A percentile compares a stretch with the other conserved stretches of the same genome.
These are phyloP conservation scores for Spilosoma lubricipeda DNA, from an alignment of 2,888 invertebrate genomes.

Conservation along the genomic window DNA sequence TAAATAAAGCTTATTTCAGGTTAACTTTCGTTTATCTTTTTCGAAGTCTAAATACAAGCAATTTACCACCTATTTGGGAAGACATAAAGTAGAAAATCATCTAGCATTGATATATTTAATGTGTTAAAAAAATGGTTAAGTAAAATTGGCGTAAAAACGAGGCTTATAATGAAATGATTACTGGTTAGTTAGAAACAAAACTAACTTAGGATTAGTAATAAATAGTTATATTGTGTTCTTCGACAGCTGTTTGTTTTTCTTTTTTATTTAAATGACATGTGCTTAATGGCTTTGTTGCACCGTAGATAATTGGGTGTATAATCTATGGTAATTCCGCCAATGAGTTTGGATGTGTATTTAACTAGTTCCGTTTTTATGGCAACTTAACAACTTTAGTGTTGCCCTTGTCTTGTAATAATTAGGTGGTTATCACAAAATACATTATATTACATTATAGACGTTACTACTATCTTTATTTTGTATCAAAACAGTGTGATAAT, in stretches of 20 bases:
- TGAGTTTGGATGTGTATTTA: conserved; percentile 26
- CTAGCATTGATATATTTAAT: conserved; percentile 48
- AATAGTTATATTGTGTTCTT: conserved; percentile 81
- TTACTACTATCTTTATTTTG: neutral
- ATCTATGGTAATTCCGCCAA: conserved; percentile 35
- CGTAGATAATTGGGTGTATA: conserved; percentile 49
- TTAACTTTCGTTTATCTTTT: conserved; percentile 15
- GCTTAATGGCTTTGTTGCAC: conserved; percentile 35
- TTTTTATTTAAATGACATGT: conserved; percentile 71
- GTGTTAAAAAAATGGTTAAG: conserved; percentile 55
- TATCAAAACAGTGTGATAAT: neutral
- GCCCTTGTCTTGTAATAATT: conserved; percentile 7
- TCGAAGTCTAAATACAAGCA: conserved; percentile 62
- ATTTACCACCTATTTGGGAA: conserved; percentile 47
- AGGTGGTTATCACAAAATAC: conserved; percentile 7
- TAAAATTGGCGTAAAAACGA: conserved; percentile 84
- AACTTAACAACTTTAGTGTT: conserved; percentile 12
- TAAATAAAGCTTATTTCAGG: conserved; percentile 9
- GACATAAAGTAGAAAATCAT: conserved; percentile 52
- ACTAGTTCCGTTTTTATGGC: conserved; percentile 20
- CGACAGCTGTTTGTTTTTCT: conserved; percentile 83
- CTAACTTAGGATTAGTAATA: conserved; percentile 84
- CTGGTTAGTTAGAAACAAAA: conserved; percentile 77
- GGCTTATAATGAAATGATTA: conserved; percentile 84
- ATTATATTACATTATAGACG: neutral